A percentile compares a stretch with the other conserved stretches of the same genome.
phyloP scores from a whole-genome alignment of 2,888 invertebrate species.

The Tiliacea citrago region DNA sequence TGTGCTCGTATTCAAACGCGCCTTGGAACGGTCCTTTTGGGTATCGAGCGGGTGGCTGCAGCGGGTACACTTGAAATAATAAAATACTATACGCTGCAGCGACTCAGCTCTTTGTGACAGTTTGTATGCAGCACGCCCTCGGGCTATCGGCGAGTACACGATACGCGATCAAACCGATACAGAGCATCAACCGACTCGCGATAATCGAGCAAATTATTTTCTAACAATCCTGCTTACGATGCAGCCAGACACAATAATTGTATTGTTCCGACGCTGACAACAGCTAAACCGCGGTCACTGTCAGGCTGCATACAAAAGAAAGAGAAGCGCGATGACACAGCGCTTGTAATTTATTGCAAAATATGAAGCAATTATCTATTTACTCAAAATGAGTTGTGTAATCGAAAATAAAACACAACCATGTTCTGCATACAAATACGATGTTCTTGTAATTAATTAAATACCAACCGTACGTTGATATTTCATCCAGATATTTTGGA shows the following conservation, averaged over 20 bases:
- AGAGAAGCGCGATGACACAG: no score
- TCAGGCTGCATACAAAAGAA: no score
- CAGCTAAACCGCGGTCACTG: no score
- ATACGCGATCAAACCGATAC: constrained; percentile 46
- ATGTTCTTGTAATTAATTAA: no score
- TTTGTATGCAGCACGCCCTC: constrained; percentile 36
- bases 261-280: no score
- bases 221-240: constrained; percentile 17
- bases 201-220: constrained; percentile 26
- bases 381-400: no score
- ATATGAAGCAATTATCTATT: no score
- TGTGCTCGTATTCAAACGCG: constrained; percentile 53
- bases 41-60: constrained; percentile 25
- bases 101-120: constrained; percentile 28
- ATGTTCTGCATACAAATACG: no score
- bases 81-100: constrained; percentile 37
- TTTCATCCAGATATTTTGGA: no score
- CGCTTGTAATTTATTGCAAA: no score
- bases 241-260: constrained; percentile 17
- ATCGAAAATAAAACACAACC: no score
- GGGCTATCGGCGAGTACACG: constrained; percentile 23
- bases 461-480: no score
- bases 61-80: constrained; percentile 39
- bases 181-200: constrained; percentile 22
- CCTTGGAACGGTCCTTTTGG: constrained; percentile 39